Conservation (phyloP, 1,140 invertebrate species). For the Dolichoris vasculosae region DNA sequence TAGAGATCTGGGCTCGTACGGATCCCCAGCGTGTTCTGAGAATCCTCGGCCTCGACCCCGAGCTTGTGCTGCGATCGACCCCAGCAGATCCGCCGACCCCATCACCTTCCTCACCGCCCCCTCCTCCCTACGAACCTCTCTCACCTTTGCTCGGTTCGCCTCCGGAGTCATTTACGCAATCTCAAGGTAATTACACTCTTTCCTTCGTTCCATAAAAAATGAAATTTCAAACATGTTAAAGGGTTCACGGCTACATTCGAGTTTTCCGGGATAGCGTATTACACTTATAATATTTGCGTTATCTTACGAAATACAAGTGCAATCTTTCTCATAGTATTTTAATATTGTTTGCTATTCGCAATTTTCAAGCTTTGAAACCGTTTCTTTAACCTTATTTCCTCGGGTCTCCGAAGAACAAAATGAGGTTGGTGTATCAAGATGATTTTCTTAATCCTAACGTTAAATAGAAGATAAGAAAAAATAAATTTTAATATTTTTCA, state of each 20-base stretch:
- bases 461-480: not conserved
- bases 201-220: not conserved
- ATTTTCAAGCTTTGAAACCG: not conserved
- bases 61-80: slow-evolving; percentile 62
- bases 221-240: not conserved
- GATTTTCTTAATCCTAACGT: not conserved
- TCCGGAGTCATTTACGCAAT: slow-evolving; percentile 61
- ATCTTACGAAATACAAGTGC: not conserved
- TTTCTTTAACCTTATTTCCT: not conserved
- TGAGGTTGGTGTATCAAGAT: not conserved
- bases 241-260: not conserved
- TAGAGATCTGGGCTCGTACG: slow-evolving; percentile 71
- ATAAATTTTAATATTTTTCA: not conserved
- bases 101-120: slow-evolving; percentile 67
- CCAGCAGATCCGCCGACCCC: slow-evolving; percentile 59
- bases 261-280: not conserved
- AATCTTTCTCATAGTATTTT: not conserved
- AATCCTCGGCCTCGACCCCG: slow-evolving; percentile 74
- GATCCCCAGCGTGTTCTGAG: slow-evolving; percentile 73
- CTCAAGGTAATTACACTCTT: slow-evolving; percentile 48
- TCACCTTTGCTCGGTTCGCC: slow-evolving; percentile 64
- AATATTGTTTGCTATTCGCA: not conserved
- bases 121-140: slow-evolving; percentile 70
- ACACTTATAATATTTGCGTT: not conserved
- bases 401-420: not conserved